Percentiles rank a stretch among this genome's conserved stretches.
phyloP scores from a whole-genome alignment of 2,113 vertebrate genomes.

The Suricata suricatta region DNA sequence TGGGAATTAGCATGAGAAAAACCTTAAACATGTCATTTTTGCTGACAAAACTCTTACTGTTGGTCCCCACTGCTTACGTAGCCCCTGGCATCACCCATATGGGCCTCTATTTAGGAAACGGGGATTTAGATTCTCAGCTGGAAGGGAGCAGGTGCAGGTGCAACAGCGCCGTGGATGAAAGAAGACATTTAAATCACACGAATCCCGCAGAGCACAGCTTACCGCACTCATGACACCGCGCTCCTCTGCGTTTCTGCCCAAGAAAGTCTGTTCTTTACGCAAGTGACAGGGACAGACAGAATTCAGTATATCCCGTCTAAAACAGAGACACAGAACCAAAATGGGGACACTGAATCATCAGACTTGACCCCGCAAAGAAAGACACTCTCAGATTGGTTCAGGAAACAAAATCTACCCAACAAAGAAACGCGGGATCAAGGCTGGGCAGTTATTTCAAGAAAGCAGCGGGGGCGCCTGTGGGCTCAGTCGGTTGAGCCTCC shows the following conservation, averaged over 20 bases:
- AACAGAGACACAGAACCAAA: not conserved
- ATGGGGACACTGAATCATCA: not conserved
- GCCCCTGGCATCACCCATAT: not conserved
- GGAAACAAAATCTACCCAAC: not conserved
- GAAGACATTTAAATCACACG: not conserved
- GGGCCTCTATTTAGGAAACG: not conserved
- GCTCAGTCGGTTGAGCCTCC: too few species aligned
- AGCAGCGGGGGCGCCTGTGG: too few species aligned
- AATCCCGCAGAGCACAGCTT: not conserved
- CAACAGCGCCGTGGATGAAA: not conserved
- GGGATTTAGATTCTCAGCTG: not conserved
- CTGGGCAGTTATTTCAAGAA: fast-evolving
- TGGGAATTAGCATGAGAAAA: conserved; percentile 29
- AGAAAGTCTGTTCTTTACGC: not conserved
- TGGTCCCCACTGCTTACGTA: not conserved
- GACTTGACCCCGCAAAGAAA: not conserved
- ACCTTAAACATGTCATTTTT: not conserved
- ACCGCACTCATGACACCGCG: not conserved
- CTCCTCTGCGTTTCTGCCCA: not conserved
- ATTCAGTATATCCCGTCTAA: not conserved
- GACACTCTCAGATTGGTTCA: not conserved
- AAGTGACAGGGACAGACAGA: not conserved
- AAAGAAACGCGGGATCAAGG: not conserved
- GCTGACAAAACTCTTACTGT: not conserved
- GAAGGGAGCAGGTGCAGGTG: not conserved